phyloP scores from a whole-genome alignment of 2,113 vertebrate species.

The Daphoenositta chrysoptera region DNA sequence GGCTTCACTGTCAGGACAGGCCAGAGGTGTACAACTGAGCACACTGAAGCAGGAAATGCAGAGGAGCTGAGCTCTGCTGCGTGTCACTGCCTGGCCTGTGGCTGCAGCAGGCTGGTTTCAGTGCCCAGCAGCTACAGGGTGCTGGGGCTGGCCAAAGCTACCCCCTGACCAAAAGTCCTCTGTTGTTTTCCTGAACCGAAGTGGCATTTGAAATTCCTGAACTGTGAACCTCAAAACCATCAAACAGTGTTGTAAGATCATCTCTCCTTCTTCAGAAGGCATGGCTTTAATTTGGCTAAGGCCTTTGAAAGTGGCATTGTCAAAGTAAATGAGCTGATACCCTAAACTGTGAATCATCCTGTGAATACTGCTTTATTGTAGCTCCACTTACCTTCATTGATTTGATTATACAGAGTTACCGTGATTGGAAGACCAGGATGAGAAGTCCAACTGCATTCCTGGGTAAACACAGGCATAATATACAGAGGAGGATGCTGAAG shows the following conservation, averaged over 20 bases:
- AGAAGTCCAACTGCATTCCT: neutral
- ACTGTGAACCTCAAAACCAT: neutral
- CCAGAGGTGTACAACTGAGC: neutral
- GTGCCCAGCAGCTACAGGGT: neutral
- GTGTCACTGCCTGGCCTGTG: accelerated
- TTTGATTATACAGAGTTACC: neutral
- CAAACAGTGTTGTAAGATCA: neutral
- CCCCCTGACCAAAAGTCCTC: neutral
- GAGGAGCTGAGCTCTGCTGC: neutral
- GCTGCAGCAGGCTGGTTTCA: neutral
- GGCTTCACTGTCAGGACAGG: neutral
- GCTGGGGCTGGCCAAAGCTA: neutral
- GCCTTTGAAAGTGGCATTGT: neutral
- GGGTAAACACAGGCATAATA: neutral
- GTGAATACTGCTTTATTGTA: neutral
- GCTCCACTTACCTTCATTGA: neutral
- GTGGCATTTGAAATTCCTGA: neutral
- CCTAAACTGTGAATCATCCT: neutral
- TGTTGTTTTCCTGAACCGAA: neutral
- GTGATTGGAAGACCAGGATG: neutral
- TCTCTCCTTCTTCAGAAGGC: neutral
- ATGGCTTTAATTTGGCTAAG: neutral
- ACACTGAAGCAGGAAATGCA: neutral
- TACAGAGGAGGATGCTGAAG: neutral
- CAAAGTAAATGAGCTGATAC: neutral